These are phyloP conservation scores for Periophthalmus magnuspinnatus DNA, from an alignment of 2,797 vertebrate species.

Conservation along the genomic window DNA sequence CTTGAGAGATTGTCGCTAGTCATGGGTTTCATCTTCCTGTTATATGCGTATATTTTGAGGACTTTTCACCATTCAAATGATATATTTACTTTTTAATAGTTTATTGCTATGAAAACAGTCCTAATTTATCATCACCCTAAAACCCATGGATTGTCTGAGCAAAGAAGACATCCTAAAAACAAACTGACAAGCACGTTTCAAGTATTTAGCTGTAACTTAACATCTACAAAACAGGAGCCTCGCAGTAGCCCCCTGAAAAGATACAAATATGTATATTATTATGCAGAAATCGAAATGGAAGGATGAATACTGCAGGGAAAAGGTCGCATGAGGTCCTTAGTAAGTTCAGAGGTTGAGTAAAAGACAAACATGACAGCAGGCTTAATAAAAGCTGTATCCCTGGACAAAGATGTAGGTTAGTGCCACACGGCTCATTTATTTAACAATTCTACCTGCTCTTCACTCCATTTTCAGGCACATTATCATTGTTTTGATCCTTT, in stretches of 20 bases:
- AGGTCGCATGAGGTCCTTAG: neutral
- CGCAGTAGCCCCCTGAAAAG: neutral
- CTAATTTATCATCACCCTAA: too few species aligned
- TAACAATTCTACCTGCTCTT: conserved; percentile 30
- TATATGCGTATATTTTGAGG: too few species aligned
- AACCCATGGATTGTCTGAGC: neutral
- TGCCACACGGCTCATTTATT: conserved; percentile 30
- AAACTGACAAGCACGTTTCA: neutral
- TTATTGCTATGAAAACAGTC: too few species aligned
- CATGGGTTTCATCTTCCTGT: too few species aligned
- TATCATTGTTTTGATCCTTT: conserved; percentile 36
- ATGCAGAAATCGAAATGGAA: too few species aligned
- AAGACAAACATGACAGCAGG: neutral
- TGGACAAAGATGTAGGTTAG: neutral
- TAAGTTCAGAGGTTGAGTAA: neutral
- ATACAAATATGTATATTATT: neutral
- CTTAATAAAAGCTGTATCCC: neutral
- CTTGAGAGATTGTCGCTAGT: too few species aligned
- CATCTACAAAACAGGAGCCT: neutral
- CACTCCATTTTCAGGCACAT: conserved; percentile 57
- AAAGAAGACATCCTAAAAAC: neutral
- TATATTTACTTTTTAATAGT: too few species aligned
- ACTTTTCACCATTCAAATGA: too few species aligned
- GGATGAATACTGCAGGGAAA: neutral
- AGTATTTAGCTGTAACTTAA: neutral